These are phyloP conservation scores for Bagarius yarrelli DNA, from an alignment of 2,113 vertebrate genomes.

Conservation along the genomic window DNA sequence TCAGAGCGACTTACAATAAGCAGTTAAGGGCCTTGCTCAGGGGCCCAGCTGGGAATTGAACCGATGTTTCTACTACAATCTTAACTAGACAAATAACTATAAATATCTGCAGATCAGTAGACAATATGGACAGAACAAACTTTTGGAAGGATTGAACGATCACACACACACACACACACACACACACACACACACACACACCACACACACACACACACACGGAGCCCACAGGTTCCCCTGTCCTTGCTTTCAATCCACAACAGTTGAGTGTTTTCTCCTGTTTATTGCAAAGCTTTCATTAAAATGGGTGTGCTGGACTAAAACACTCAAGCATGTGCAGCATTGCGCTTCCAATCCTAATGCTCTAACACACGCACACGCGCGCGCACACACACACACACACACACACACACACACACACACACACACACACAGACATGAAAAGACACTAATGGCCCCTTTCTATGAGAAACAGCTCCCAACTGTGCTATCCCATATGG, in stretches of 20 bases:
- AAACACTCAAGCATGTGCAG: slow-evolving; percentile 10
- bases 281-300: slow-evolving; percentile 23
- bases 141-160: background rate
- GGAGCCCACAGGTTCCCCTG: background rate
- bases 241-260: slow-evolving; percentile 7
- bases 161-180: background rate
- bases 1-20: no score
- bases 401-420: no score
- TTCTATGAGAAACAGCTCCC: slow-evolving; percentile 24
- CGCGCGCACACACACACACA: no score
- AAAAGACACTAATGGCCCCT: slow-evolving; percentile 16
- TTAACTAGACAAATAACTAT: no score
- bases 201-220: background rate
- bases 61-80: no score
- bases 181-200: background rate
- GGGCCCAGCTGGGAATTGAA: no score
- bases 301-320: slow-evolving; percentile 13
- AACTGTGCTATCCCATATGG: slow-evolving; percentile 28
- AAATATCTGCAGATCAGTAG: background rate
- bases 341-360: background rate
- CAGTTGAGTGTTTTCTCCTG: background rate
- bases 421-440: background rate
- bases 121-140: slow-evolving; percentile 4
- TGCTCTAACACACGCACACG: background rate
- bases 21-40: no score